A percentile compares a stretch with the other conserved stretches of the same genome.
Evolutionary conservation across 1,140 invertebrate genomes (phyloP).

Genomic region (Lamellibrachia luymesi): DNA sequence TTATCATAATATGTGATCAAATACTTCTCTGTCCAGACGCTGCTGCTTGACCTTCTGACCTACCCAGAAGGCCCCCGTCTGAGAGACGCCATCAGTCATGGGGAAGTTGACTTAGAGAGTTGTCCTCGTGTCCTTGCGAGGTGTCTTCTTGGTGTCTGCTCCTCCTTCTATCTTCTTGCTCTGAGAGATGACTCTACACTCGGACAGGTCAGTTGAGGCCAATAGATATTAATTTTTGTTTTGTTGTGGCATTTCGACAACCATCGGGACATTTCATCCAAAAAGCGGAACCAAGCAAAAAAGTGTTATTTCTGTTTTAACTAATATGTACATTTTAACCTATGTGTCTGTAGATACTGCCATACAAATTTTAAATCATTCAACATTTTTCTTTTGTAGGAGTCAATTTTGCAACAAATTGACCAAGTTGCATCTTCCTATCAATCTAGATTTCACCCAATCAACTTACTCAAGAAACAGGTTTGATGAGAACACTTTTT

Average conservation of each 20-base stretch:
- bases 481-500: not conserved
- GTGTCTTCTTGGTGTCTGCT: not conserved
- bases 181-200: not conserved
- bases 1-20: no score
- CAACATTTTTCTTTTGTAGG: not conserved
- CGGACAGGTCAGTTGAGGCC: not conserved
- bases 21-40: not conserved
- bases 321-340: no score
- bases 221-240: not conserved
- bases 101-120: conserved; percentile 2
- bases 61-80: conserved; percentile 3
- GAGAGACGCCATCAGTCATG: conserved; percentile 8
- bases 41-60: conserved; percentile 6
- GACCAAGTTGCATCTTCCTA: not conserved
- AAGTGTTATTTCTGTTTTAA: no score
- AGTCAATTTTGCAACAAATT: not conserved
- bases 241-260: no score
- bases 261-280: no score
- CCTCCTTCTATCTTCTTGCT: not conserved
- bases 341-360: not conserved
- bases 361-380: not conserved
- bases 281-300: no score
- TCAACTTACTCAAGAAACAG: not conserved
- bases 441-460: not conserved
- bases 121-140: not conserved